Evolutionary conservation across 2,888 invertebrate genomes (phyloP).

Genomic region (Glyphotaelius pellucidus): DNA sequence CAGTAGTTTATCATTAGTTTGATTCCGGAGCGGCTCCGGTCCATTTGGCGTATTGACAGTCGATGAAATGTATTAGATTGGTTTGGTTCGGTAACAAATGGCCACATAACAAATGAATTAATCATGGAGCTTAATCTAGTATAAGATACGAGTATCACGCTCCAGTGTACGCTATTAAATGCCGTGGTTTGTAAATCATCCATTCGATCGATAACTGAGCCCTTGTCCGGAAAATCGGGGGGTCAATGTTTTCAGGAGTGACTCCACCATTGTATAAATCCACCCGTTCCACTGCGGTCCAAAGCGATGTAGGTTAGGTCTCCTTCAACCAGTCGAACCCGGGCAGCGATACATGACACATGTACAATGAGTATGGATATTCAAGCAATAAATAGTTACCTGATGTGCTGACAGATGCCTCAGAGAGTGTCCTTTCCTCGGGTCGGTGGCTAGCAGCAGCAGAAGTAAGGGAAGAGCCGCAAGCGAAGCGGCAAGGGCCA

Average conservation of each 20-base stretch:
- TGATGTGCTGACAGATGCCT: conserved; percentile 60
- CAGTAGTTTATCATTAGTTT: neutral
- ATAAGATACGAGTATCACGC: neutral
- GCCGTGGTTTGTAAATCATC: neutral
- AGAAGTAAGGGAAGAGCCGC: conserved; percentile 63
- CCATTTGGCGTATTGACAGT: neutral
- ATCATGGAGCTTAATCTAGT: neutral
- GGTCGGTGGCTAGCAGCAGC: conserved; percentile 64
- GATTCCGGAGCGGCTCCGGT: neutral
- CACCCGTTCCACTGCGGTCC: too few relatives aligned
- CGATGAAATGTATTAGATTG: neutral
- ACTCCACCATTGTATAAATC: too few relatives aligned
- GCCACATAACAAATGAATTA: neutral
- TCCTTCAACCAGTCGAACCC: too few relatives aligned
- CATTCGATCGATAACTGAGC: neutral
- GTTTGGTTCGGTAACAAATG: neutral
- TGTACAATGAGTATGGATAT: too few relatives aligned
- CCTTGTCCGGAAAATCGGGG: too few relatives aligned
- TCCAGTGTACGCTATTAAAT: neutral
- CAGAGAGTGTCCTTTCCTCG: conserved; percentile 61
- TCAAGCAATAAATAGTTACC: conserved; percentile 43
- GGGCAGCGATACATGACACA: too few relatives aligned
- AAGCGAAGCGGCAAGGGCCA: conserved; percentile 62
- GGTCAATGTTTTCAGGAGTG: too few relatives aligned
- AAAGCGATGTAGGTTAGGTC: too few relatives aligned